Base-by-base conservation (phyloP, 2,113 vertebrate genomes). In the Crypturellus undulatus region DNA sequence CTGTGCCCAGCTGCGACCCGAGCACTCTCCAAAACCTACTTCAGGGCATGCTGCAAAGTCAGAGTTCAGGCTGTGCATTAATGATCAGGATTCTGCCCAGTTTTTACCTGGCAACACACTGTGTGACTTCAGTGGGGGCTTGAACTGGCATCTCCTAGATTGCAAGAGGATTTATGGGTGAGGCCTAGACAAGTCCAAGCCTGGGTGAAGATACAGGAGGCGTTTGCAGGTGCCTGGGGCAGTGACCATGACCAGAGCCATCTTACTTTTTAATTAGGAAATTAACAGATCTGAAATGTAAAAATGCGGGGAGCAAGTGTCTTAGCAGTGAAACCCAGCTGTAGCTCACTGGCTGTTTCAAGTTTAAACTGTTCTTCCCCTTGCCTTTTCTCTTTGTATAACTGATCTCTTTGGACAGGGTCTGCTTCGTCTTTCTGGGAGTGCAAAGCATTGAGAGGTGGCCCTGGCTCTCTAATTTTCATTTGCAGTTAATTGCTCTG, bases 61-160 rank as follows among this genome's bases (percentile, higher is more conserved):
- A 56, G 58, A 59, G 64, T 71, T 90, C 47, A 90, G 51, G 21
- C n/a, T 88, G 34, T 51, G 77, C 72, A 60, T 87, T 80, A 70
- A 34, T 81, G 38, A 58, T 78, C 13, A 76, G 60, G 80, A 52
- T 42, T 84, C 81, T 81, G 47, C 43, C 12, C 5, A 7, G 34
- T 90, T 86, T 72, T 63, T 62, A 28, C 65, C 71, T 47, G 42
- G 58, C 43, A 81, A 45, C 25, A 34, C 1, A 8, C 30, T 58
- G 4, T 7, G 1, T 72, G 11, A 79, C 34, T n/a, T 84, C 34
- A 62, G 1, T 42, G 47, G 19, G 2, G 30, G 54, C 36, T 59
- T 85, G 9, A 47, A 32, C 5, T 42, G 77, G 10, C 30, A 7
- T 7, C 45, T 89, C 71, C 87, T 93, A 1, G 4, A 1, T 49